A percentile compares a stretch with the other conserved stretches of the same genome.
Conservation (phyloP, 2,888 invertebrate genomes). For the Meliscaeva auricollis region DNA sequence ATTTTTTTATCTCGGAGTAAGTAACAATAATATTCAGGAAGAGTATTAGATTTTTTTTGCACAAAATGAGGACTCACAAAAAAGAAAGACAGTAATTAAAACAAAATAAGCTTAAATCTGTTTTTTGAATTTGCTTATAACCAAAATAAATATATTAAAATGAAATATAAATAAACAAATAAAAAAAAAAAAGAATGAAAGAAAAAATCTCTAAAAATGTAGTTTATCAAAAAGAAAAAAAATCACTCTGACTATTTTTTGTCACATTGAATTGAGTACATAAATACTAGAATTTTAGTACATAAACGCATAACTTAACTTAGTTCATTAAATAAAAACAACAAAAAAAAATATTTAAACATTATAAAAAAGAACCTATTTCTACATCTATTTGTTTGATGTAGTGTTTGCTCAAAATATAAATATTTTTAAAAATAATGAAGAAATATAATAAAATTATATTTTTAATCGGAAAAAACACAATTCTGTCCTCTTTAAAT, state of each 20-base stretch:
- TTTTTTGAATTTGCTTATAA: conserved; percentile 44
- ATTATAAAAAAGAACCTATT: conserved; percentile 59
- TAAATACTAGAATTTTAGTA: conserved; percentile 61
- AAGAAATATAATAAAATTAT: conserved; percentile 72
- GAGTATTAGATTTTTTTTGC: conserved; percentile 59
- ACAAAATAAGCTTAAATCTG: conserved; percentile 51
- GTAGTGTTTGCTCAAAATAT: conserved; percentile 73
- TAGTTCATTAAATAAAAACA: conserved; percentile 66
- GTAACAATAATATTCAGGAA: conserved; percentile 31
- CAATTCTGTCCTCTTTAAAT: conserved; percentile 68
- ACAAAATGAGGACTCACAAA: conserved; percentile 68
- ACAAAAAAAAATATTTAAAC: conserved; percentile 31
- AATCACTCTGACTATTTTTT: conserved; percentile 58
- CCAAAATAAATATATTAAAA: background rate
- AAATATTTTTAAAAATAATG: conserved; percentile 56
- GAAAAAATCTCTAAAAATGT: conserved; percentile 5
- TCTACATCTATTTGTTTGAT: conserved; percentile 77
- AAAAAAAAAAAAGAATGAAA: conserved; percentile 21
- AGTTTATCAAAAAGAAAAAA: conserved; percentile 25
- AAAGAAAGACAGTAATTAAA: conserved; percentile 67
- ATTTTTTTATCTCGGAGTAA: background rate
- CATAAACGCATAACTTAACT: conserved; percentile 67
- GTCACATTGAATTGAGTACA: conserved; percentile 66
- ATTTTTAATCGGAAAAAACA: conserved; percentile 64
- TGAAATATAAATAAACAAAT: background rate